phyloP scores from a whole-genome alignment of 1,140 invertebrate genomes.

The Drosophila paulistorum region DNA sequence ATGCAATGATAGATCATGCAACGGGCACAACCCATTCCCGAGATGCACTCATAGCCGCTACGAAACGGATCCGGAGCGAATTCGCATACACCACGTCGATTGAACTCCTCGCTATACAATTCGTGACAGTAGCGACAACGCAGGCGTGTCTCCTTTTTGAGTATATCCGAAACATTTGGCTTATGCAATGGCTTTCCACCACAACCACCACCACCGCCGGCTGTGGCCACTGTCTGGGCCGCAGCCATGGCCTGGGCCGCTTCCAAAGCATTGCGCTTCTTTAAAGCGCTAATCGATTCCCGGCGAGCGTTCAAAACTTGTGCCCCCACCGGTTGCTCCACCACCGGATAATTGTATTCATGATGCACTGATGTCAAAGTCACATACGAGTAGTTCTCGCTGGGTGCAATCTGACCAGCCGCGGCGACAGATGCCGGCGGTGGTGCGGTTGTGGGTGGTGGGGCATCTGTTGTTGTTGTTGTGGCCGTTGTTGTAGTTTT shows the following conservation, averaged over 20 bases:
- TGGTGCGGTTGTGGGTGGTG: slow-evolving; percentile 43
- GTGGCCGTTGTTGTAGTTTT: slow-evolving; percentile 67
- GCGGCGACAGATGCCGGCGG: slow-evolving; percentile 38
- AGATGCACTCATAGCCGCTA: slow-evolving; percentile 91
- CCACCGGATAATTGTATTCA: slow-evolving; percentile 92
- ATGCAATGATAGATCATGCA: slow-evolving; percentile 97
- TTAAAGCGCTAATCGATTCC: slow-evolving; percentile 86
- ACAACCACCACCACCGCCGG: slow-evolving; percentile 15
- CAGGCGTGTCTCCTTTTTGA: slow-evolving; percentile 72
- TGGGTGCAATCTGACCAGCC: slow-evolving; percentile 72
- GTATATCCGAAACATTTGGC: slow-evolving; percentile 71
- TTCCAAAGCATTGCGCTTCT: slow-evolving; percentile 84
- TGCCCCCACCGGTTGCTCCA: slow-evolving; percentile 86
- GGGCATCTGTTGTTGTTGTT: slow-evolving; percentile 33
- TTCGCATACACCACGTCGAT: slow-evolving; percentile 92
- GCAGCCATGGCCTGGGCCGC: slow-evolving; percentile 69
- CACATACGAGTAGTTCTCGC: slow-evolving; percentile 92
- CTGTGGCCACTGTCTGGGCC: slow-evolving; percentile 51
- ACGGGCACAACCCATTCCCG: slow-evolving; percentile 93
- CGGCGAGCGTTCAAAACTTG: slow-evolving; percentile 83
- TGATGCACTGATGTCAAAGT: slow-evolving; percentile 90
- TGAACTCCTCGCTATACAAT: slow-evolving; percentile 90
- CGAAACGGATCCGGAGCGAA: slow-evolving; percentile 93
- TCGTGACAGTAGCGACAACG: slow-evolving; percentile 87
- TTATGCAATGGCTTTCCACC: slow-evolving; percentile 58